Evolutionary conservation across 53 echinoderm and acorn worm species (phyloP).

Genomic region (Hippasteria phrygiana): DNA sequence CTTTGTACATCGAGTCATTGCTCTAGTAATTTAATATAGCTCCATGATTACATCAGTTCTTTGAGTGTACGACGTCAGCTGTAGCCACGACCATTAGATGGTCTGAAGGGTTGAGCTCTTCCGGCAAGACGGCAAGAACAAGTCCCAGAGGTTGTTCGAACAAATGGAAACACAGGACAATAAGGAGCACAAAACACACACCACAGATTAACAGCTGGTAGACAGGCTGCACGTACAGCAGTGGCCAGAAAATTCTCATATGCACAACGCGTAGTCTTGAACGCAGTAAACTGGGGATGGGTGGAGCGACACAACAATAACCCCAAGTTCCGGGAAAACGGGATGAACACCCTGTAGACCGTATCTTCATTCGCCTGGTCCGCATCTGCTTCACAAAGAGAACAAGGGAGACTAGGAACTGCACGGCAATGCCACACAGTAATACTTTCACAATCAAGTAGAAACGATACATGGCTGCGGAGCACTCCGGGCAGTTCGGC

Average conservation of each 20-base stretch:
- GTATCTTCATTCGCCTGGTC: background rate
- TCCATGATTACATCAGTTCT: background rate
- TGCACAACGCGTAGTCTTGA: constrained; percentile 19
- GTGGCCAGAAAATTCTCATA: constrained; percentile 16
- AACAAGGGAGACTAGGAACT: constrained; percentile 34
- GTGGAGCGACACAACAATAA: background rate
- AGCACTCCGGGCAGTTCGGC: constrained; percentile 75
- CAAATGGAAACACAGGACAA: constrained; percentile 44
- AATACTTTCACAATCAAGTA: constrained; percentile 55
- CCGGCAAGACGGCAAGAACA: constrained; percentile 69
- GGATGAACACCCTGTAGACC: background rate
- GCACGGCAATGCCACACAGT: constrained; percentile 33
- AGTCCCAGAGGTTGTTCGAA: constrained; percentile 64
- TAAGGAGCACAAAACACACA: constrained; percentile 32
- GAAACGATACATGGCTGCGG: constrained; percentile 43
- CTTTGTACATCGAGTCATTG: no score
- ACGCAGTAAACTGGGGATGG: background rate
- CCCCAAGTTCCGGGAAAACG: background rate
- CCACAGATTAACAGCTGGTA: constrained; percentile 57
- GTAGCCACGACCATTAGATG: constrained; percentile 74
- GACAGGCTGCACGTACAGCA: constrained; percentile 39
- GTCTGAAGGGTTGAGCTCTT: constrained; percentile 87
- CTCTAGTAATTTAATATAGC: no score
- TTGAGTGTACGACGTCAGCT: background rate
- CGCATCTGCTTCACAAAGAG: constrained; percentile 7